Percentiles rank a stretch among this genome's conserved stretches.
These are phyloP conservation scores for Siniperca undulata DNA, from an alignment of 2,797 vertebrate species.

Conservation along the genomic window DNA sequence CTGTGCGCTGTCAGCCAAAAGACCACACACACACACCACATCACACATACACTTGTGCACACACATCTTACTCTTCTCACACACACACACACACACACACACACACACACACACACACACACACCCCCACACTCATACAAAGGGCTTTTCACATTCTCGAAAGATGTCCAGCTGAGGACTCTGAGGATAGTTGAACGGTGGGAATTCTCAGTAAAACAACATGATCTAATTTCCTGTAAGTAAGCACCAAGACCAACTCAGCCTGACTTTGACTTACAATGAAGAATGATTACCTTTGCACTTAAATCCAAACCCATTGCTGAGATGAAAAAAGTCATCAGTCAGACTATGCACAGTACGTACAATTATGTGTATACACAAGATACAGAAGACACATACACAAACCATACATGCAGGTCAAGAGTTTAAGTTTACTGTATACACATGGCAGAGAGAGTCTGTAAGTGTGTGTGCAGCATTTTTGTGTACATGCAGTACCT, in stretches of 20 bases:
- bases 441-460: not conserved
- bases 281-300: not conserved
- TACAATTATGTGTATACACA: not conserved
- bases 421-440: slow-evolving; percentile 5
- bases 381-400: not conserved
- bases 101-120: slow-evolving; percentile 16
- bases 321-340: not conserved
- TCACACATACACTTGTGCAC: slow-evolving; percentile 33
- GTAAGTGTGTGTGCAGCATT: not conserved
- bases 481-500: slow-evolving; percentile 84
- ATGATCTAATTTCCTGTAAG: slow-evolving; percentile 44
- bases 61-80: slow-evolving; percentile 16
- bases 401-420: not conserved
- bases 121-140: slow-evolving; percentile 39
- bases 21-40: slow-evolving; percentile 62
- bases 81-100: too few relatives aligned
- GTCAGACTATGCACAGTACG: not conserved
- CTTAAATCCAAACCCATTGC: not conserved
- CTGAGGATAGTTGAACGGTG: slow-evolving; percentile 25
- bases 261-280: not conserved
- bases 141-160: slow-evolving; percentile 61
- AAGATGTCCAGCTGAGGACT: slow-evolving; percentile 58
- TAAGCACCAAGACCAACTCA: slow-evolving; percentile 13
- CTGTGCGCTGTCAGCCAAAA: slow-evolving; percentile 56
- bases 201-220: slow-evolving; percentile 50